Evolutionary conservation across 1,140 invertebrate species (phyloP).

Genomic region (Brevipalpus yothersi): DNA sequence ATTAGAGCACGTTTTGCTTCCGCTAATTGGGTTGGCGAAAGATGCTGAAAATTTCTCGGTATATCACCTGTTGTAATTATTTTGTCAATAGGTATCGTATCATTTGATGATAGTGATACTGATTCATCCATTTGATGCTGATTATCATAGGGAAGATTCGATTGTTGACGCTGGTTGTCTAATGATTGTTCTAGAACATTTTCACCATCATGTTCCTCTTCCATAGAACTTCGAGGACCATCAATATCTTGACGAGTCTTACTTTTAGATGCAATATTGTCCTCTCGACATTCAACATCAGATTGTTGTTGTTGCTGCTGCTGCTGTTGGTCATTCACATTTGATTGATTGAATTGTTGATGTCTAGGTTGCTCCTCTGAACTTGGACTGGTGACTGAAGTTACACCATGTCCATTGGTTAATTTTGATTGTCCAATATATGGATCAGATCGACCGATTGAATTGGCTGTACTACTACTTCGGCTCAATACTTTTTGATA

Average conservation of each 20-base stretch:
- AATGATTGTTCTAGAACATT: no score
- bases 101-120: not conserved
- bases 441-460: not conserved
- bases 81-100: not conserved
- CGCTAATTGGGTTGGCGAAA: not conserved
- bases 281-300: not conserved
- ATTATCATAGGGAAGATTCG: not conserved
- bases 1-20: not conserved
- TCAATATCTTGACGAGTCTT: not conserved
- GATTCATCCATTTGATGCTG: not conserved
- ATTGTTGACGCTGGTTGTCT: no score
- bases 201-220: not conserved
- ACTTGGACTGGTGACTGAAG: no score
- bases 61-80: not conserved
- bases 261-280: not conserved
- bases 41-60: not conserved
- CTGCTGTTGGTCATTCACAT: not conserved
- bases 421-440: not conserved
- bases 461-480: not conserved
- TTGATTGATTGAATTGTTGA: not conserved
- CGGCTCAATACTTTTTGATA: slow-evolving; percentile 1
- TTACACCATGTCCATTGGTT: not conserved
- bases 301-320: not conserved
- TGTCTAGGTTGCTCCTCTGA: no score
- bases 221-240: not conserved